A percentile compares a stretch with the other conserved stretches of the same genome.
phyloP scores from a whole-genome alignment of 2,888 invertebrate genomes.

The Drosophila koepferae region DNA sequence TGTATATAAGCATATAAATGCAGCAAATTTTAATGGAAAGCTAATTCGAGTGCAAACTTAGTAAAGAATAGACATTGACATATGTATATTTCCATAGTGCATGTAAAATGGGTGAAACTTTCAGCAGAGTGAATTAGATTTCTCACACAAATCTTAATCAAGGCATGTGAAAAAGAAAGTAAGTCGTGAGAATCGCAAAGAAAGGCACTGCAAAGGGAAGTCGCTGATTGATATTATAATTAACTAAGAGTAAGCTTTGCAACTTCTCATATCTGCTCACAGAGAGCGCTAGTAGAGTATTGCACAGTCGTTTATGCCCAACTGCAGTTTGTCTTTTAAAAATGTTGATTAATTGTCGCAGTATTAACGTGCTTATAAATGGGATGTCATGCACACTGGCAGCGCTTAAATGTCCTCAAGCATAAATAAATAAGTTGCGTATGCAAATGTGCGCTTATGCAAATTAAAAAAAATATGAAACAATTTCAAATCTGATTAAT shows the following conservation, averaged over 20 bases:
- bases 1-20: no score
- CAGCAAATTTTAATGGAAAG: neutral
- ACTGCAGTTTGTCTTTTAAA: neutral
- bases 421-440: conserved; percentile 21
- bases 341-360: conserved; percentile 42
- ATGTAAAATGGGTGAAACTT: neutral
- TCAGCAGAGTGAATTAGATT: neutral
- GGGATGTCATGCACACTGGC: conserved; percentile 20
- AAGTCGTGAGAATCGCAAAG: conserved; percentile 7
- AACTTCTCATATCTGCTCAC: no score
- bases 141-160: neutral
- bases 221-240: no score
- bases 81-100: neutral
- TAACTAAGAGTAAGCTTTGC: neutral
- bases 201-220: neutral
- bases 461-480: conserved; percentile 48
- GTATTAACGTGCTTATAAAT: conserved; percentile 36
- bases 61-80: no score
- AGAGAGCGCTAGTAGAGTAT: conserved; percentile 11
- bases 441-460: conserved; percentile 47
- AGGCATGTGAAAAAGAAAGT: neutral
- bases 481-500: conserved; percentile 49
- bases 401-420: conserved; percentile 15
- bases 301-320: neutral
- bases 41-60: neutral